phyloP scores from a whole-genome alignment of 2,888 invertebrate genomes.

The Melieria crassipennis region DNA sequence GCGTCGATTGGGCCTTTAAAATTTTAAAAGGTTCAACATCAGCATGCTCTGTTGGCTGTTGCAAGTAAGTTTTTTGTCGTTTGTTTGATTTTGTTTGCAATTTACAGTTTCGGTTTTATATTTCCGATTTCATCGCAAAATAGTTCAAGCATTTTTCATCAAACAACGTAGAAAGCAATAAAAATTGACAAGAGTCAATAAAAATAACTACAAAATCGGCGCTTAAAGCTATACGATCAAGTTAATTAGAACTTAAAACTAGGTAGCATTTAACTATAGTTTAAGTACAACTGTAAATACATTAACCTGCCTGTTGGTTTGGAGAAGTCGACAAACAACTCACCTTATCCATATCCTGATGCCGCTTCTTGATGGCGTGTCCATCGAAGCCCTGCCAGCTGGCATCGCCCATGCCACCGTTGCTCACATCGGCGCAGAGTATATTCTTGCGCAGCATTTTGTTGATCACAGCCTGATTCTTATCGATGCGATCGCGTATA shows the following conservation, averaged over 20 bases:
- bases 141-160: background rate
- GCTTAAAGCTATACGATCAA: background rate
- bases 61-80: slow-evolving; percentile 26
- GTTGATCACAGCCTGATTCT: slow-evolving; percentile 66
- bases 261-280: slow-evolving; percentile 5
- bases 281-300: slow-evolving; percentile 15
- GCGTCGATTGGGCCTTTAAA: slow-evolving; percentile 85
- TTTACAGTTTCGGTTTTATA: slow-evolving; percentile 5
- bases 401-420: slow-evolving; percentile 72
- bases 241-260: slow-evolving; percentile 1
- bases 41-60: slow-evolving; percentile 50
- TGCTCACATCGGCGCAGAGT: slow-evolving; percentile 64
- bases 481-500: slow-evolving; percentile 82
- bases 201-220: background rate
- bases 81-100: slow-evolving; percentile 22
- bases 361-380: slow-evolving; percentile 53
- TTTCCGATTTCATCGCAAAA: background rate
- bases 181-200: background rate
- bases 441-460: slow-evolving; percentile 72
- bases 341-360: slow-evolving; percentile 64
- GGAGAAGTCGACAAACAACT: slow-evolving; percentile 33
- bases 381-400: slow-evolving; percentile 77
- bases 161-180: slow-evolving; percentile 1
- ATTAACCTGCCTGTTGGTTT: too few species aligned
- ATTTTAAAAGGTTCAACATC: slow-evolving; percentile 65